A percentile compares a stretch with the other conserved stretches of the same genome.
phyloP scores from a whole-genome alignment of 2,113 vertebrate species.

The Pseudolaguvia tuberculata region DNA sequence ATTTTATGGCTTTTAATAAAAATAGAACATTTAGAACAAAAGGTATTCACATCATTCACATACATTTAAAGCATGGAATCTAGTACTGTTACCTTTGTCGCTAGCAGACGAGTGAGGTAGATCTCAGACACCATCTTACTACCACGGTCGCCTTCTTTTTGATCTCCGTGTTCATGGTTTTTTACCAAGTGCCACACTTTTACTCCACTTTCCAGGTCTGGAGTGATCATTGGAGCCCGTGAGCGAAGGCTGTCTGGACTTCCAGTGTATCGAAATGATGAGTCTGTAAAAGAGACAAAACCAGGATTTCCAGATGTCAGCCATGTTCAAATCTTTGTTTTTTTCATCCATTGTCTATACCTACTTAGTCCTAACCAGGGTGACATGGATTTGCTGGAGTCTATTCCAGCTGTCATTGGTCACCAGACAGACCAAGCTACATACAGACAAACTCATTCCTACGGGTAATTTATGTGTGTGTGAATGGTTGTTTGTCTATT shows the following conservation, averaged over 20 bases:
- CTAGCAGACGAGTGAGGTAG: slow-evolving; percentile 91
- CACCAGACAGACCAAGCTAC: too few relatives aligned
- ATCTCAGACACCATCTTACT: slow-evolving; percentile 99
- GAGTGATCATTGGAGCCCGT: slow-evolving; percentile 95
- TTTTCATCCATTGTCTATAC: too few relatives aligned
- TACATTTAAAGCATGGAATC: background rate
- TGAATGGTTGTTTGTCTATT: too few relatives aligned
- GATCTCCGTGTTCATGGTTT: slow-evolving; percentile 97
- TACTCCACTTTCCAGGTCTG: slow-evolving; percentile 91
- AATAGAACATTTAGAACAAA: background rate
- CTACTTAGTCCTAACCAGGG: too few relatives aligned
- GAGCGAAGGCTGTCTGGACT: slow-evolving; percentile 97
- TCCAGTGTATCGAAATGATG: slow-evolving; percentile 93
- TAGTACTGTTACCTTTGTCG: slow-evolving; percentile 89
- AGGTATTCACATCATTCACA: too few relatives aligned
- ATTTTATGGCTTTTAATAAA: background rate
- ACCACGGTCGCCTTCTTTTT: slow-evolving; percentile 94
- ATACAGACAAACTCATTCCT: too few relatives aligned
- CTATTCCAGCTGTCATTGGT: too few relatives aligned
- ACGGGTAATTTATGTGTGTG: too few relatives aligned
- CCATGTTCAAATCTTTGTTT: slow-evolving; percentile 7
- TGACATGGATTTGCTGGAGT: too few relatives aligned
- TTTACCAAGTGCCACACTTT: slow-evolving; percentile 98
- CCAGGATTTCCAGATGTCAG: slow-evolving; percentile 9
- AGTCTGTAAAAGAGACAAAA: slow-evolving; percentile 69